Conservation (phyloP, 30 jellyfish, hydroid and myxozoan species). For the Aurelia aurita complex sp. Pacific region DNA sequence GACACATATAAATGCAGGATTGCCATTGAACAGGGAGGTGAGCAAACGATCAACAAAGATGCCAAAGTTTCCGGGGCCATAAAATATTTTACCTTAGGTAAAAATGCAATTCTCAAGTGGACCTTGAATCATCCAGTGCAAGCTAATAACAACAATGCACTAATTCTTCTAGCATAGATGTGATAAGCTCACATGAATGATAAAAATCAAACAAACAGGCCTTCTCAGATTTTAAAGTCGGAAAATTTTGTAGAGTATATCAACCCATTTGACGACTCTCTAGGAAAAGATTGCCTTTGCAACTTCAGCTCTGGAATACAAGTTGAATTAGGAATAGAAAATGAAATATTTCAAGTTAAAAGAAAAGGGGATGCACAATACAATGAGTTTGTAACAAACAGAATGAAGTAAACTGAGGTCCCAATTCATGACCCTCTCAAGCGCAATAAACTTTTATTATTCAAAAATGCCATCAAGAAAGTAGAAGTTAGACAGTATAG, state of each 20-base stretch:
- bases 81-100: conserved; percentile 41
- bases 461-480: too few relatives aligned
- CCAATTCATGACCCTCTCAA: too few relatives aligned
- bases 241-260: conserved; percentile 32
- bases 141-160: conserved; percentile 34
- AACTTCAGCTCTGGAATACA: neutral
- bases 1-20: conserved; percentile 18
- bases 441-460: too few relatives aligned
- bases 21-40: conserved; percentile 63
- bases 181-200: neutral
- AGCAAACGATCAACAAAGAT: conserved; percentile 54
- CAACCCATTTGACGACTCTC: conserved; percentile 24
- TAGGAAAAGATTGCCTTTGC: conserved; percentile 1
- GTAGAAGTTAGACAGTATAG: neutral
- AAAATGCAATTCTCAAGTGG: conserved; percentile 46
- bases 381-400: too few relatives aligned
- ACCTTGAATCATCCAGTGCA: conserved; percentile 49
- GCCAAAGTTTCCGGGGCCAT: conserved; percentile 51
- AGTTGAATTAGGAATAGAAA: too few relatives aligned
- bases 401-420: too few relatives aligned
- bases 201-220: neutral
- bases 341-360: too few relatives aligned
- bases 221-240: conserved; percentile 20
- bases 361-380: too few relatives aligned
- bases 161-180: conserved; percentile 14